These are phyloP conservation scores for Trididemnum miniatum DNA, from an alignment of 23 tunicate genomes.

Conservation along the genomic window DNA sequence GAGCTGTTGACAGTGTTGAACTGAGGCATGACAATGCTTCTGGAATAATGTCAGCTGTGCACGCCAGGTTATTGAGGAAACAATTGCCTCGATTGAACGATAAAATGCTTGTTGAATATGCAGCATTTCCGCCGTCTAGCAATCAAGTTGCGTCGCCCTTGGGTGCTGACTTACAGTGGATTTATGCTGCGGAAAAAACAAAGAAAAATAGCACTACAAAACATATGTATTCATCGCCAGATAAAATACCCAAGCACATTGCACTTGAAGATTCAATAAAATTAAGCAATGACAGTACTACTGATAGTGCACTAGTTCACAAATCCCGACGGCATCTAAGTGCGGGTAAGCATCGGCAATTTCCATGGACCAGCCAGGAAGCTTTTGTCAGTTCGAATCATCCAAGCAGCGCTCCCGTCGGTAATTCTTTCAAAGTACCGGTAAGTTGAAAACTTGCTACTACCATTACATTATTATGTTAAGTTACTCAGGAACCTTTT, in stretches of 20 bases:
- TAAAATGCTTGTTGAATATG: slow-evolving; percentile 73
- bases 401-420: slow-evolving; percentile 83
- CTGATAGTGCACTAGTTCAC: background rate
- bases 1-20: slow-evolving; percentile 77
- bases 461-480: too few relatives aligned
- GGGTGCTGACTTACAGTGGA: slow-evolving; percentile 80
- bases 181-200: slow-evolving; percentile 40
- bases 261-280: background rate
- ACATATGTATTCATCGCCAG: background rate
- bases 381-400: slow-evolving; percentile 13
- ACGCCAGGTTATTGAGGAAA: slow-evolving; percentile 62
- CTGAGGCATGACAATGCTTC: slow-evolving; percentile 66
- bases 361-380: slow-evolving; percentile 70
- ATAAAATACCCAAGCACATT: background rate
- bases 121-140: slow-evolving; percentile 40
- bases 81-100: slow-evolving; percentile 69
- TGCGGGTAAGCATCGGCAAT: slow-evolving; percentile 78
- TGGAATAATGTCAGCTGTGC: slow-evolving; percentile 90
- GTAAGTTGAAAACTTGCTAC: too few relatives aligned
- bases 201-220: slow-evolving; percentile 19
- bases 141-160: slow-evolving; percentile 38
- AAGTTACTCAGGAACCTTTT: too few relatives aligned
- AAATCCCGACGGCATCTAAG: slow-evolving; percentile 52
- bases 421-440: background rate
- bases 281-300: background rate